These are phyloP conservation scores for Cydia fagiglandana DNA, from an alignment of 1,140 invertebrate genomes.

Conservation along the genomic window DNA sequence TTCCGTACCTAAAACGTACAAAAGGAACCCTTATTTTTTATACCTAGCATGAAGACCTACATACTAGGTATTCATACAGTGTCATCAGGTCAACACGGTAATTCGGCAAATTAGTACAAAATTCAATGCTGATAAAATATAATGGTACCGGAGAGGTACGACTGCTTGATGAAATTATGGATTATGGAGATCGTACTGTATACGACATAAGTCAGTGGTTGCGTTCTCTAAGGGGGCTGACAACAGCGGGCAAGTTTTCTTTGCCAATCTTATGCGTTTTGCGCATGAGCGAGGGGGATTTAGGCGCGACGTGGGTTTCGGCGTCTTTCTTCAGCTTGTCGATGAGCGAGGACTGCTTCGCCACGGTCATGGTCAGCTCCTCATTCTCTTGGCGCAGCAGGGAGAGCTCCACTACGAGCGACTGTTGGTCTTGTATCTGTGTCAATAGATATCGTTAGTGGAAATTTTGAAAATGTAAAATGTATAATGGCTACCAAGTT, in stretches of 20 bases:
- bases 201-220: slow-evolving; percentile 52
- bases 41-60: no score
- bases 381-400: slow-evolving; percentile 72
- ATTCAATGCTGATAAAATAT: no score
- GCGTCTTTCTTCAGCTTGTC: slow-evolving; percentile 70
- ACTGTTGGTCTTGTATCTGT: slow-evolving; percentile 74
- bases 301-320: slow-evolving; percentile 56
- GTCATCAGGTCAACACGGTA: no score
- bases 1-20: no score
- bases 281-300: slow-evolving; percentile 64
- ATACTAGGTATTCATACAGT: no score
- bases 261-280: slow-evolving; percentile 70
- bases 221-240: slow-evolving; percentile 70
- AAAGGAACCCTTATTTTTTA: no score
- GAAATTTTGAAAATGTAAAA: background rate
- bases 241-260: slow-evolving; percentile 63
- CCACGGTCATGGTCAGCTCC: slow-evolving; percentile 63
- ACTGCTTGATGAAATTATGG: no score
- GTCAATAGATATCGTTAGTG: slow-evolving; percentile 31
- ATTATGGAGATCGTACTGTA: no score
- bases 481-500: background rate
- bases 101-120: no score
- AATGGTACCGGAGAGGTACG: no score
- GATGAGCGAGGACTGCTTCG: slow-evolving; percentile 69
- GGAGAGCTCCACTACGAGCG: slow-evolving; percentile 70